A percentile compares a stretch with the other conserved stretches of the same genome.
These are phyloP conservation scores for Agelaius tricolor DNA, from an alignment of 2,113 vertebrate genomes.

Conservation along the genomic window DNA sequence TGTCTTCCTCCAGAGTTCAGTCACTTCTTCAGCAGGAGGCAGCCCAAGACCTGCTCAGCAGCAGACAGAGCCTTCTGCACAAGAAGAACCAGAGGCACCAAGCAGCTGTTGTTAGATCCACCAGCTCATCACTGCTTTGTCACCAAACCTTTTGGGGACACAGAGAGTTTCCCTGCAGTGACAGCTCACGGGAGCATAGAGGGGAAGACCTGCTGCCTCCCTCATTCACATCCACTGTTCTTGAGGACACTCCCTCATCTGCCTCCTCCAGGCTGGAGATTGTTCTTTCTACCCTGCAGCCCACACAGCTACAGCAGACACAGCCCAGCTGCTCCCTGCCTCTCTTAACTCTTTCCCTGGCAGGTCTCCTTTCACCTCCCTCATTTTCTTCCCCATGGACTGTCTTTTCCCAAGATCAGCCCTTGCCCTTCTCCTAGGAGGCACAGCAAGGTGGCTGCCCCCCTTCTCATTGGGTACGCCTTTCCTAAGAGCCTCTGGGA, in stretches of 20 bases:
- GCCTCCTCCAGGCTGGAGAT: neutral
- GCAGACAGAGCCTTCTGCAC: neutral
- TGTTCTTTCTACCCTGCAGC: neutral
- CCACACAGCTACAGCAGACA: neutral
- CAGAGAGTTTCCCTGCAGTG: neutral
- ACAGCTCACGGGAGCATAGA: neutral
- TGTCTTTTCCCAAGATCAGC: neutral
- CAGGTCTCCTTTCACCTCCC: neutral
- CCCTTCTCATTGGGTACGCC: neutral
- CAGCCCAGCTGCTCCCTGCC: neutral
- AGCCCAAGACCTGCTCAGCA: neutral
- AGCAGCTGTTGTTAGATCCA: neutral
- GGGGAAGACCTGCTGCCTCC: neutral
- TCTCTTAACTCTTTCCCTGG: conserved; percentile 10
- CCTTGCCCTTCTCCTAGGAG: neutral
- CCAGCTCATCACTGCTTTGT: rapidly evolving
- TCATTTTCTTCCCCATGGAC: neutral
- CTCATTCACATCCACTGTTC: neutral
- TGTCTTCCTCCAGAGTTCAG: neutral
- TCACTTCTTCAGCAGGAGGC: neutral
- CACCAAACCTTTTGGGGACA: neutral
- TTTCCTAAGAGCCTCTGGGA: neutral
- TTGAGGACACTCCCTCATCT: neutral
- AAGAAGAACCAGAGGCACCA: neutral
- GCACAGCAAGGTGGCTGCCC: neutral